Evolutionary conservation across 2,888 invertebrate species (phyloP), one percentile per base, ranked within the genome.

Genomic region (Osmoderma eremita): DNA sequence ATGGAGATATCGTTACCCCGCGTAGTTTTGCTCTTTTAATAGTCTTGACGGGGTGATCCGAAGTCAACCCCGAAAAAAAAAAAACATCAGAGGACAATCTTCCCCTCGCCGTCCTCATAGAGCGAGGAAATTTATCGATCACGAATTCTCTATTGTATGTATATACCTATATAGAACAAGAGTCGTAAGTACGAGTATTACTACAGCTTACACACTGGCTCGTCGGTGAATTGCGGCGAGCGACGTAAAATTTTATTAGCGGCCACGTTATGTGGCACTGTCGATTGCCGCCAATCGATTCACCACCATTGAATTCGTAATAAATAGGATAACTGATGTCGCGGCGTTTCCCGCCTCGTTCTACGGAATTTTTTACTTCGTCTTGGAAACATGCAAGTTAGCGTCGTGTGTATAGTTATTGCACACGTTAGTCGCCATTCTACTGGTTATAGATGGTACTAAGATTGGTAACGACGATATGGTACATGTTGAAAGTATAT

Each of bases 241-340:
- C 75, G 75, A 78, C 79, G 78, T 79, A 78, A 79, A 79, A 79
- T 79, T 79, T 79, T 79, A 79, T 78, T 74, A 74, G 75, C 74
- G 78, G 75, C 6, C 30, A 17, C 75, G 78, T 79, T 78, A 79
- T 77, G 77, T 76, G 77, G 77, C 77, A 77, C 75, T 74, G 75
- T 78, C 38, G 53, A 12, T 53, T 61, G 58, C 30, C 22, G 22
- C 13, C 77, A 77, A 76, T 76, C 76, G 76, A 77, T 77, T 75
- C 76, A 76, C 75, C 75, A 77, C 76, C 76, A 77, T 78, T 77
- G 75, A 74, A 77, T 77, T 76, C 73, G 77, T 78, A 77, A 78
- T 79, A 30, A 79, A 78, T 78, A 72, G 76, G 76, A 76, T 78
- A 77, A 79, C 78, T 79, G 78, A 78, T 77, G 13, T 39, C 51